A percentile compares a stretch with the other conserved stretches of the same genome.
Evolutionary conservation across 2,113 vertebrate genomes (phyloP).

Genomic region (Dromiciops gliroides): DNA sequence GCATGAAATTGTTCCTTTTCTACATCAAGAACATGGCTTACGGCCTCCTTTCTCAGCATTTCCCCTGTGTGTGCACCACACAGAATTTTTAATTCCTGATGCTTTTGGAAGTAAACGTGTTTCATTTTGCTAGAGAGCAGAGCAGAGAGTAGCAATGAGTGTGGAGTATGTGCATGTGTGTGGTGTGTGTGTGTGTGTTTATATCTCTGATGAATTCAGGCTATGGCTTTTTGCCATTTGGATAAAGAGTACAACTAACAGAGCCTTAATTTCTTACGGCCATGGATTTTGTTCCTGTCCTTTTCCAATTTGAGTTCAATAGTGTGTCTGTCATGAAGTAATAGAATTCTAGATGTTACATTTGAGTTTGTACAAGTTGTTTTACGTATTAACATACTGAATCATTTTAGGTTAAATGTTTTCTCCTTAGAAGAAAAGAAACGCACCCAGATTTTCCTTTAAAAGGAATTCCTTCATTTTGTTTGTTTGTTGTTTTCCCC

Average conservation of each 20-base stretch:
- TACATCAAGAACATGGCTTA: neutral
- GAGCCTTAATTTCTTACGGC: slow-evolving; percentile 1
- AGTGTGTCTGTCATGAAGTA: neutral
- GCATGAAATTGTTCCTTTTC: slow-evolving; percentile 23
- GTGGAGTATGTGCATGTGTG: neutral
- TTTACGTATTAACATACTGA: neutral
- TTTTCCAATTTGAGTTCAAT: neutral
- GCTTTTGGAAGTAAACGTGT: slow-evolving; percentile 25
- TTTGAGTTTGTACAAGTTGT: neutral
- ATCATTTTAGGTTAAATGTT: neutral
- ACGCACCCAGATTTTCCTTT: slow-evolving; percentile 18
- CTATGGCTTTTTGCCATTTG: slow-evolving; percentile 36
- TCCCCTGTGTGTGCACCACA: neutral
- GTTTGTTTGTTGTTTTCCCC: neutral
- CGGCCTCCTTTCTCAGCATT: slow-evolving; percentile 9
- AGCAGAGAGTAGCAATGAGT: neutral
- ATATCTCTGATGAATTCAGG: slow-evolving; percentile 26
- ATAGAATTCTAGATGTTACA: neutral
- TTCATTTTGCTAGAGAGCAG: slow-evolving; percentile 57
- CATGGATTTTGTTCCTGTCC: neutral
- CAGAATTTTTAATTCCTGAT: slow-evolving; percentile 54
- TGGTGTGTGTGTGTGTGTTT: neutral
- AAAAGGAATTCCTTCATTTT: slow-evolving; percentile 42
- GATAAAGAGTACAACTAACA: slow-evolving; percentile 48
- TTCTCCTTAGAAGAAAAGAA: slow-evolving; percentile 3